Percentiles rank a stretch among this genome's conserved stretches.
phyloP scores from a whole-genome alignment of 2,797 vertebrate genomes.

The Mastacembelus armatus region DNA sequence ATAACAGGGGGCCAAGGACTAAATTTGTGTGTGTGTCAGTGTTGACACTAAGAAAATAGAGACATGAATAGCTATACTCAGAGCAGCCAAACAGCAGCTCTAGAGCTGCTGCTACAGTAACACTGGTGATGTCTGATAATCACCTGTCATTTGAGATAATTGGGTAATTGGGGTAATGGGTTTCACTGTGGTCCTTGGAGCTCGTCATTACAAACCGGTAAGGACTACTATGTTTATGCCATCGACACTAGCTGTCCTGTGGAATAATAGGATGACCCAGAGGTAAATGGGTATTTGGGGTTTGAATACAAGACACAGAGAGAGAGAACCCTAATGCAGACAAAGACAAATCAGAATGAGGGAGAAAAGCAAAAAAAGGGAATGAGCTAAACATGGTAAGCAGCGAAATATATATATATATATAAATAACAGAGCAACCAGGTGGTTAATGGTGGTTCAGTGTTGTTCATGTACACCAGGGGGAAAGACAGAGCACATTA shows the following conservation, averaged over 20 bases:
- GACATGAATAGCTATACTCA: slow-evolving; percentile 65
- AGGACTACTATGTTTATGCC: slow-evolving; percentile 45
- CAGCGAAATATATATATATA: not conserved
- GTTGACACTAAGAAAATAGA: slow-evolving; percentile 61
- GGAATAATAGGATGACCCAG: slow-evolving; percentile 46
- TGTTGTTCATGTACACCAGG: slow-evolving; percentile 37
- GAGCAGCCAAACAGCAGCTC: slow-evolving; percentile 33
- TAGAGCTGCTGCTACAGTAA: slow-evolving; percentile 23
- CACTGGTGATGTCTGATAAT: slow-evolving; percentile 68
- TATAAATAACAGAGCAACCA: slow-evolving; percentile 26
- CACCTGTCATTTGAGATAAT: slow-evolving; percentile 77
- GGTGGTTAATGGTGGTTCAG: slow-evolving; percentile 60
- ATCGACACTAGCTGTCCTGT: slow-evolving; percentile 28
- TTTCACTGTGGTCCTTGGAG: slow-evolving; percentile 52
- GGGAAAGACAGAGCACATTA: slow-evolving; percentile 46
- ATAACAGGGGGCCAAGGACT: slow-evolving; percentile 39
- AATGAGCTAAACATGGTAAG: slow-evolving; percentile 1
- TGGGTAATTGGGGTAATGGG: slow-evolving; percentile 77
- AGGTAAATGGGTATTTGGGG: slow-evolving; percentile 54
- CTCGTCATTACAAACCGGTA: slow-evolving; percentile 63
- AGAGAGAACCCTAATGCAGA: slow-evolving; percentile 1
- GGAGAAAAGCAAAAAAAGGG: not conserved
- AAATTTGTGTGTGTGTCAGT: slow-evolving; percentile 36
- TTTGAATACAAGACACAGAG: slow-evolving; percentile 15
- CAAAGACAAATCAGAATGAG: slow-evolving; percentile 12